Percentiles rank a stretch among this genome's conserved stretches.
These are phyloP conservation scores for Myotis yumanensis DNA, from an alignment of 2,113 vertebrate species.

Conservation along the genomic window DNA sequence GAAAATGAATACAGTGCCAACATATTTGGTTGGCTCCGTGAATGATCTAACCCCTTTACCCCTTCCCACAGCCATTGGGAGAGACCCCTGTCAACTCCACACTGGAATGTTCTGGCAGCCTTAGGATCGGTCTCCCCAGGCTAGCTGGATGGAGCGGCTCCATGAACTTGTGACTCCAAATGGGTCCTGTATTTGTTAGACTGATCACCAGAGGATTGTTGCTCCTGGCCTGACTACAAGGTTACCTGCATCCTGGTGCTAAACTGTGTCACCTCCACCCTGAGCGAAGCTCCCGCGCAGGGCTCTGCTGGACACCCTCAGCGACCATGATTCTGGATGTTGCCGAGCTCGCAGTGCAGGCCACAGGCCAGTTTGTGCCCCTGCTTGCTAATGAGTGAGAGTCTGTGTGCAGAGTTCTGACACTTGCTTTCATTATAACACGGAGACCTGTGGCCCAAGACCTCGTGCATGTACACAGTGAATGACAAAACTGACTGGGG, in stretches of 20 bases:
- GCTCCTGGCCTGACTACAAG: slow-evolving; percentile 1
- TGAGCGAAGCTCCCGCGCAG: neutral
- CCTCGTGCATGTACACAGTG: slow-evolving; percentile 9
- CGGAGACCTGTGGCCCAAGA: neutral
- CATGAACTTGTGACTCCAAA: neutral
- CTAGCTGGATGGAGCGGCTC: neutral
- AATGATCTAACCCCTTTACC: neutral
- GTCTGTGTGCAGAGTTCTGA: slow-evolving; percentile 10
- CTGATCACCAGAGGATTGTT: slow-evolving; percentile 45
- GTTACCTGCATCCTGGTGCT: slow-evolving; percentile 57
- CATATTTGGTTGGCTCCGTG: neutral
- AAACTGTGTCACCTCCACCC: slow-evolving; percentile 51
- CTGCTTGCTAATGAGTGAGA: slow-evolving; percentile 61
- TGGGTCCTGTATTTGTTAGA: slow-evolving; percentile 45
- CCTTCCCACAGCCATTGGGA: neutral
- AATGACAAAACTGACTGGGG: slow-evolving; percentile 66
- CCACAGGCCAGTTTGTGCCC: slow-evolving; percentile 27
- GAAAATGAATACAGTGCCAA: neutral
- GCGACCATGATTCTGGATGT: neutral
- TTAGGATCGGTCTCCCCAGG: neutral
- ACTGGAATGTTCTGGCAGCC: neutral
- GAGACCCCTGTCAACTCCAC: neutral
- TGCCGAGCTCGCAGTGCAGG: slow-evolving; percentile 30
- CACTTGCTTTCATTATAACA: slow-evolving; percentile 52
- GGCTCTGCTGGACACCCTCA: slow-evolving; percentile 29